phyloP scores from a whole-genome alignment of 2,113 vertebrate species.

The Lontra canadensis region DNA sequence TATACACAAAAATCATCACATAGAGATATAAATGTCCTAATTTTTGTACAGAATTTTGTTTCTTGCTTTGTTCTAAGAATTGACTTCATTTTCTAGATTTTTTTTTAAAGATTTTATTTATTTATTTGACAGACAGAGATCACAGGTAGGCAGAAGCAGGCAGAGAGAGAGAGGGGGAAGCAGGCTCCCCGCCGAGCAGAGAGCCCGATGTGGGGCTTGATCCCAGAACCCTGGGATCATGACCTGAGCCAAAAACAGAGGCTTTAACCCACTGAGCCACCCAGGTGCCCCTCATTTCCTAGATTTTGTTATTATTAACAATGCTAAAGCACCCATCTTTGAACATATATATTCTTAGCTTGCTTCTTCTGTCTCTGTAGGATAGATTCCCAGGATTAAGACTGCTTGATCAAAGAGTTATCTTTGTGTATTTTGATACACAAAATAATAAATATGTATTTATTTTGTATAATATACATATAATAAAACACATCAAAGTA shows the following conservation, averaged over 20 bases:
- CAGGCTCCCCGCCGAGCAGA: too few species aligned
- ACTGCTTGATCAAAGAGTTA: background rate
- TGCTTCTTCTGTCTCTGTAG: background rate
- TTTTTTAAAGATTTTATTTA: background rate
- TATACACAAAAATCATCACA: background rate
- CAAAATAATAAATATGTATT: background rate
- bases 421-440: background rate
- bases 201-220: too few species aligned
- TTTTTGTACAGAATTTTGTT: background rate
- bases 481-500: background rate
- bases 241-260: too few species aligned
- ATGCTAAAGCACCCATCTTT: background rate
- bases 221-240: too few species aligned
- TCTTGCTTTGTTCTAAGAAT: background rate
- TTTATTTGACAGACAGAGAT: too few species aligned
- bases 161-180: too few species aligned
- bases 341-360: background rate
- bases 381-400: background rate
- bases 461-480: background rate
- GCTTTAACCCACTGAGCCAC: too few species aligned
- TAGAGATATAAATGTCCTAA: background rate
- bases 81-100: background rate
- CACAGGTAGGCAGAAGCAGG: too few species aligned
- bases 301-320: background rate
- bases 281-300: background rate